Percentiles rank a stretch among this genome's conserved stretches.
These are phyloP conservation scores for Hirundichthys speculiger DNA, from an alignment of 2,113 vertebrate species.

Conservation along the genomic window DNA sequence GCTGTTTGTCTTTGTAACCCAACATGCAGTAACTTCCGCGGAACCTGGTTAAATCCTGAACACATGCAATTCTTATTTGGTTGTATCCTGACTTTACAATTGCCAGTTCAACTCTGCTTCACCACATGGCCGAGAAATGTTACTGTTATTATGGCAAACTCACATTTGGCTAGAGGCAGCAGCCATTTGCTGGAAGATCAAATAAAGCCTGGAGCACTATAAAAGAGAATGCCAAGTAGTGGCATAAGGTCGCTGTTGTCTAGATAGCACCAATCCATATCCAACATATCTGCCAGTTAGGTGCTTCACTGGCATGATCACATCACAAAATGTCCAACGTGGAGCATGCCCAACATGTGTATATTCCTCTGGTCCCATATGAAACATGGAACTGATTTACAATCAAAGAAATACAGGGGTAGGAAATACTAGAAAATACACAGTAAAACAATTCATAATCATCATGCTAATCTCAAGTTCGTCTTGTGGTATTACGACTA, in stretches of 20 bases:
- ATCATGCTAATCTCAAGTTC: too few species aligned
- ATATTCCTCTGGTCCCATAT: too few species aligned
- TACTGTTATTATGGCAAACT: conserved; percentile 36
- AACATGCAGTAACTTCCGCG: conserved; percentile 6
- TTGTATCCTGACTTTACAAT: background rate
- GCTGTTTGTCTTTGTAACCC: conserved; percentile 7
- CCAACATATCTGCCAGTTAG: background rate
- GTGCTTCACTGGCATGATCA: too few species aligned
- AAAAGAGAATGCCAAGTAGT: background rate
- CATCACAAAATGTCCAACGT: too few species aligned
- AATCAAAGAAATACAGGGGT: too few species aligned
- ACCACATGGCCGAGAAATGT: conserved; percentile 3
- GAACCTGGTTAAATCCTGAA: background rate
- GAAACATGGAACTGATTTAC: too few species aligned
- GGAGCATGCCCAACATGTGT: too few species aligned
- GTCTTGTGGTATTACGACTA: too few species aligned
- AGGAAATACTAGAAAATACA: too few species aligned
- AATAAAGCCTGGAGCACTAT: background rate
- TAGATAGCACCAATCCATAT: background rate
- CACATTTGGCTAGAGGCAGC: conserved; percentile 5
- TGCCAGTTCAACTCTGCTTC: background rate
- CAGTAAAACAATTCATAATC: too few species aligned
- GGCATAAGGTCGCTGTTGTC: background rate
- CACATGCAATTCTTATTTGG: background rate
- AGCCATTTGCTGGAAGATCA: background rate